Evolutionary conservation across 2,888 invertebrate genomes (phyloP), one percentile per base, ranked within the genome.

Genomic region (Choreutis nemorana): DNA sequence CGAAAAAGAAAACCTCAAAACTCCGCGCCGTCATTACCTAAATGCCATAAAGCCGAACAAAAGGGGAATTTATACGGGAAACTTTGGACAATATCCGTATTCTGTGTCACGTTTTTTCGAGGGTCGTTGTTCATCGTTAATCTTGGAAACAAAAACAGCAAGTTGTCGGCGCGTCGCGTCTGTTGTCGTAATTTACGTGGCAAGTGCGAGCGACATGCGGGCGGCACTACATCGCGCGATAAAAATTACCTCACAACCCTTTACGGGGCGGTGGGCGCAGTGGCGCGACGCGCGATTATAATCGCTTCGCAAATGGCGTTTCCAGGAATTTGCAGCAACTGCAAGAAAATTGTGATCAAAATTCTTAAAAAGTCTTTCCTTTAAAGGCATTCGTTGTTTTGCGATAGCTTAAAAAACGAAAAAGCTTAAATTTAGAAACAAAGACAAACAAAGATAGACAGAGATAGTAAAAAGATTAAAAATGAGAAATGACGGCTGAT

Each of bases 101-200:
- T 63, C 58, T 60, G 68, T 70, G 70, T 70, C 70, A 64, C 63
- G 56, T 67, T 72, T 72, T 72, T 71, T 66, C 61, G 63, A 62
- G 63, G 56, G 66, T 55, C 62, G 66, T 66, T 66, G 67, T 68
- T 72, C 70, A 65, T 75, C 70, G 73, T 73, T 77, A 71, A 75
- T 73, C 72, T 73, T 73, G 59, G 63, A 70, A 73, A 75, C 70
- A 71, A 73, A 73, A 75, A 73, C 67, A 63, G 59, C 59, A 67
- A 72, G 67, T 68, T n/a, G n/a, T 67, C 54, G 62, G 61, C 44
- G 58, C 40, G 51, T 45, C 59, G 56, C 58, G 59, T 62, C 66
- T 62, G 65, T 42, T 14, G 47, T 44, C 55, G 70, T 72, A 70
- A 64, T 65, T 72, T 65, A 67, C 55, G 56, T 46, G 52, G 54